Evolutionary conservation across 2,888 invertebrate species (phyloP).

Genomic region (Zonitis immaculata): DNA sequence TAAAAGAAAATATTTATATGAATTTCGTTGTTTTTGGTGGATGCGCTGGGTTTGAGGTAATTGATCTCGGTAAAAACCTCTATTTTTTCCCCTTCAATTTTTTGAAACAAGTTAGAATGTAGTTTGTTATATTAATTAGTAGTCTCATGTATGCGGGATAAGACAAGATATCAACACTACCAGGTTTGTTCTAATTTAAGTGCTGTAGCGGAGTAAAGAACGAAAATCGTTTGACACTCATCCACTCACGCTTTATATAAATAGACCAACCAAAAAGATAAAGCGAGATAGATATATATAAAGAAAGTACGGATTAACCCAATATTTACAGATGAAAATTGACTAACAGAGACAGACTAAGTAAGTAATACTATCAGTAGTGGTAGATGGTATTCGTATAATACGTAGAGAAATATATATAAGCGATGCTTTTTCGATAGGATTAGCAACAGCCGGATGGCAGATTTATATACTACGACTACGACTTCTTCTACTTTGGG

Average conservation of each 20-base stretch:
- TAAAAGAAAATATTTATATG: too few relatives aligned
- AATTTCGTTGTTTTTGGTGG: too few relatives aligned
- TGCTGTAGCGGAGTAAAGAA: conserved; percentile 37
- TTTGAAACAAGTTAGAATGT: conserved; percentile 4
- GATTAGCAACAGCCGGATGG: conserved; percentile 33
- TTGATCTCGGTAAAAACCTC: neutral
- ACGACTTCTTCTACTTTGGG: neutral
- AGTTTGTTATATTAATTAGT: conserved; percentile 37
- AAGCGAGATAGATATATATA: neutral
- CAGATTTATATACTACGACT: conserved; percentile 32
- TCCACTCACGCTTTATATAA: conserved; percentile 15
- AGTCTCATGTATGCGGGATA: conserved; percentile 41
- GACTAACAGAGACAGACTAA: conserved; percentile 37
- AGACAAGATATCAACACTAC: conserved; percentile 36
- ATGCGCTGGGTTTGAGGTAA: neutral
- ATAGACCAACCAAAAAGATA: too few relatives aligned
- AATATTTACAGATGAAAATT: conserved; percentile 51
- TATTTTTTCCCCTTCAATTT: neutral
- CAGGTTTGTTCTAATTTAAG: conserved; percentile 48
- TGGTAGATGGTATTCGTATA: neutral
- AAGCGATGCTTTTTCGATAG: conserved; percentile 30
- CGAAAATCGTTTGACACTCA: conserved; percentile 41
- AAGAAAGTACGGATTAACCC: conserved; percentile 45
- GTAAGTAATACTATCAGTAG: too few relatives aligned
- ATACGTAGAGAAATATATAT: conserved; percentile 11